Evolutionary conservation across 2,888 invertebrate species (phyloP).

Genomic region (Mycalesis mineus): DNA sequence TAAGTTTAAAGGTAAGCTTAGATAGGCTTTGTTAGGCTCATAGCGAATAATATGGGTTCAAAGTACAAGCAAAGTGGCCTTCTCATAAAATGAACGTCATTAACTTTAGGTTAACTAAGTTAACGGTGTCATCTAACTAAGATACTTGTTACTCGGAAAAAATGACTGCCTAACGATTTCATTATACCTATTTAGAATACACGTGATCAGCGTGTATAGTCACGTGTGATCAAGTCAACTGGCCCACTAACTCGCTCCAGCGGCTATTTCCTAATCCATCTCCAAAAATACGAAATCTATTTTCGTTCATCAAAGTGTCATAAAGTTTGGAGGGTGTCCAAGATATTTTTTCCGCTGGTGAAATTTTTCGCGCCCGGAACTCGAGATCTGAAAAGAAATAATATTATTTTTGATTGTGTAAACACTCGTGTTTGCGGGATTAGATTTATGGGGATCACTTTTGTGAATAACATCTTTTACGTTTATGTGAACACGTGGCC

Average conservation of each 20-base stretch:
- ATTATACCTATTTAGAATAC: too few relatives aligned
- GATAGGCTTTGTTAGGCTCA: too few relatives aligned
- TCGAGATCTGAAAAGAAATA: conserved; percentile 50
- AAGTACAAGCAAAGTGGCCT: too few relatives aligned
- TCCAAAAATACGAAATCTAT: conserved; percentile 37
- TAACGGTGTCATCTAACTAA: too few relatives aligned
- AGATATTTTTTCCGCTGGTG: conserved; percentile 37
- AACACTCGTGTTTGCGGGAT: conserved; percentile 34
- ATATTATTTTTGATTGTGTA: conserved; percentile 44
- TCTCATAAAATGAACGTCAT: too few relatives aligned
- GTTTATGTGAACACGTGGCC: conserved; percentile 6
- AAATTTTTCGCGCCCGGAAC: conserved; percentile 42
- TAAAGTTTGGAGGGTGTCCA: conserved; percentile 49
- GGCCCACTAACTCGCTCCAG: conserved; percentile 10
- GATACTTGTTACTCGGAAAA: too few relatives aligned
- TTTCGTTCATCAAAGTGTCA: conserved; percentile 39
- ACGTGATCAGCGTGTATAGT: neutral
- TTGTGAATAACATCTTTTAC: conserved; percentile 18
- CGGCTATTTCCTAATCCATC: conserved; percentile 30
- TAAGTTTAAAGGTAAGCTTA: too few relatives aligned
- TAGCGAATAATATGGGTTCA: too few relatives aligned
- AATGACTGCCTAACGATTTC: too few relatives aligned
- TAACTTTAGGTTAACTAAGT: too few relatives aligned
- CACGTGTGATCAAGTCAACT: neutral
- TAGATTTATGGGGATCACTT: conserved; percentile 24